Base-by-base conservation (phyloP, 2,113 vertebrate genomes). In the Epinephelus fuscoguttatus region DNA sequence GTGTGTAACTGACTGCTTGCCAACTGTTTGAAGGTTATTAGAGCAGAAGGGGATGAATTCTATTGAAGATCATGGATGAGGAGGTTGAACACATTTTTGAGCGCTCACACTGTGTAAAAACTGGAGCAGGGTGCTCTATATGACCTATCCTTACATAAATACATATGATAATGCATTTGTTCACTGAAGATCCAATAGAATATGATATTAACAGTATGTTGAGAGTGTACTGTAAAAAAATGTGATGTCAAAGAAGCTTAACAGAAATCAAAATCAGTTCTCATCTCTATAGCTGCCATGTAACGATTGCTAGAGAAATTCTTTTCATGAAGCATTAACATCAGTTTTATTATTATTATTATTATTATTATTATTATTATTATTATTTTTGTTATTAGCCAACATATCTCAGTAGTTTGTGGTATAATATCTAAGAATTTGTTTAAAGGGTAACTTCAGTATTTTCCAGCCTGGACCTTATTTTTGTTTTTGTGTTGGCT, bases 1-100 rank as follows among this genome's bases (percentile, higher is more conserved):
- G 23, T 52, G 68, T 5, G 14, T 42, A 18, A 10, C 13, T 42
- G 27, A 17, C 30, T 15, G 75, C 21, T 57, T 2, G 14, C 17
- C 50, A 56, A 53, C 33, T 30, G 21, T 75, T 80, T 84, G 62
- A 82, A 84, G 83, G 83, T 81, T 86, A 88, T 85, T 85, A 37
- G 53, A 77, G 82, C 81, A 84, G 84, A 76, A 75, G 75, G 64
- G 37, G 42, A 69, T 69, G 80, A 84, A 82, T 84, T 61, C 62
- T 57, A 21, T 66, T 84, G 70, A 61, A 71, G 70, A 63, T 87
- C 52, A 52, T 60, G 63, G 70, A 72, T 68, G 64, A 72, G 18
- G 49, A 69, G 67, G 19, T 18, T 50, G 47, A 52, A 37, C 17
- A 33, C 15, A 25, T 63, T 79, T 79, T 56, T 66, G 27, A 21